Percentiles rank a stretch among this genome's conserved stretches.
Evolutionary conservation across 1,140 invertebrate genomes (phyloP).

Genomic region (Drosophila pseudoobscura): DNA sequence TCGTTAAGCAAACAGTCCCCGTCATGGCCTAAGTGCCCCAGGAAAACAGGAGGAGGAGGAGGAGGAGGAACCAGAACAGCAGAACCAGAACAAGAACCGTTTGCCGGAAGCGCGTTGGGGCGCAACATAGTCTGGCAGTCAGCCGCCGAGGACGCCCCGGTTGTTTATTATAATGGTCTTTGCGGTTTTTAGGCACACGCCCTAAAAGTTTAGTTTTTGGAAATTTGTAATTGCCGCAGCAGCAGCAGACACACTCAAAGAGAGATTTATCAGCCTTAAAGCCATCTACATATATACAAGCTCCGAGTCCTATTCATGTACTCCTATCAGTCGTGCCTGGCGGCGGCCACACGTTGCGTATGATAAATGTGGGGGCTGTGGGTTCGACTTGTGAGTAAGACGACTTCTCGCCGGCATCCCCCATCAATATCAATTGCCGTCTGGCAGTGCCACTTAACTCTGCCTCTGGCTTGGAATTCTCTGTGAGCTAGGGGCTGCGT

Average conservation of each 20-base stretch:
- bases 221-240: constrained; percentile 69
- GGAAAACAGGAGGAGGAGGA: constrained; percentile 7
- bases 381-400: constrained; percentile 30
- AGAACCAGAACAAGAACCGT: background rate
- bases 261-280: constrained; percentile 14
- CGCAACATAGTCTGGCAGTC: constrained; percentile 28
- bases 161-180: constrained; percentile 82
- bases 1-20: constrained; percentile 66
- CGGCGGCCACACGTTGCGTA: constrained; percentile 49
- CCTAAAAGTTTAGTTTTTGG: constrained; percentile 40
- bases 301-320: constrained; percentile 5
- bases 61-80: background rate
- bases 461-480: constrained; percentile 18
- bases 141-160: constrained; percentile 22
- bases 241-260: constrained; percentile 7
- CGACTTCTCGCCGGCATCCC: constrained; percentile 37
- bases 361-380: constrained; percentile 57
- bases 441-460: constrained; percentile 35
- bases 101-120: constrained; percentile 62
- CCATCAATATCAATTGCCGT: constrained; percentile 75
- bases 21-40: constrained; percentile 56
- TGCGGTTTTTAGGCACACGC: constrained; percentile 58
- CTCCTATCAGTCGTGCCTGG: constrained; percentile 6
- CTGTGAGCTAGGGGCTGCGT: background rate
- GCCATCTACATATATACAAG: no score